phyloP scores from a whole-genome alignment of 1,140 invertebrate genomes.

The Metaphire vulgaris region DNA sequence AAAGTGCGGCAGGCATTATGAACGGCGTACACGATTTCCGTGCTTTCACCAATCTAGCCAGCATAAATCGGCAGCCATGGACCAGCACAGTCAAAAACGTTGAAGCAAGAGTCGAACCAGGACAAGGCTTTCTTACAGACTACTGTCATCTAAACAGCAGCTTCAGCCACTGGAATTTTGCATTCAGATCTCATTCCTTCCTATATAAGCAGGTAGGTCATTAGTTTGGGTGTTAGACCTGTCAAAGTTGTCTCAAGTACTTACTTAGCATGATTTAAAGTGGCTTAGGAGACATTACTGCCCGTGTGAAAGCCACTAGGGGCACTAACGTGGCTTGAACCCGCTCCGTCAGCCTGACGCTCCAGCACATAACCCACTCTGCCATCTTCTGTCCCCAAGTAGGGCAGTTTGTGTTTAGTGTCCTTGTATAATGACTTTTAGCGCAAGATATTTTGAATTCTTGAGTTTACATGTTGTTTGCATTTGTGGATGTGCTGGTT shows the following conservation, averaged over 20 bases:
- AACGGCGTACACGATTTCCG: constrained; percentile 4
- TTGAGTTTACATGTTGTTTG: too few relatives aligned
- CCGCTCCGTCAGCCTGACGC: too few relatives aligned
- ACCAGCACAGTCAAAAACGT: constrained; percentile 4
- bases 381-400: too few relatives aligned
- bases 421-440: too few relatives aligned
- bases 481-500: too few relatives aligned
- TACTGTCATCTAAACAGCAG: neutral
- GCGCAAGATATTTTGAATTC: too few relatives aligned
- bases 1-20: neutral
- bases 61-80: constrained; percentile 1
- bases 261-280: too few relatives aligned
- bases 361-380: too few relatives aligned
- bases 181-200: constrained; percentile 8
- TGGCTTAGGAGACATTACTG: too few relatives aligned
- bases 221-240: neutral
- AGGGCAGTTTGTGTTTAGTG: too few relatives aligned
- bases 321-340: too few relatives aligned
- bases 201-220: constrained; percentile 10
- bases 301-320: too few relatives aligned
- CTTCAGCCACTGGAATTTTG: constrained; percentile 11
- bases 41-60: neutral
- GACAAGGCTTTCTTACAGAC: constrained; percentile 5
- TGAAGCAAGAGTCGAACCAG: neutral
- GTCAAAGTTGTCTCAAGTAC: neutral